Percentiles rank a stretch among this genome's conserved stretches.
Evolutionary conservation across 2,113 vertebrate genomes (phyloP).

Genomic region (Sus scrofa): DNA sequence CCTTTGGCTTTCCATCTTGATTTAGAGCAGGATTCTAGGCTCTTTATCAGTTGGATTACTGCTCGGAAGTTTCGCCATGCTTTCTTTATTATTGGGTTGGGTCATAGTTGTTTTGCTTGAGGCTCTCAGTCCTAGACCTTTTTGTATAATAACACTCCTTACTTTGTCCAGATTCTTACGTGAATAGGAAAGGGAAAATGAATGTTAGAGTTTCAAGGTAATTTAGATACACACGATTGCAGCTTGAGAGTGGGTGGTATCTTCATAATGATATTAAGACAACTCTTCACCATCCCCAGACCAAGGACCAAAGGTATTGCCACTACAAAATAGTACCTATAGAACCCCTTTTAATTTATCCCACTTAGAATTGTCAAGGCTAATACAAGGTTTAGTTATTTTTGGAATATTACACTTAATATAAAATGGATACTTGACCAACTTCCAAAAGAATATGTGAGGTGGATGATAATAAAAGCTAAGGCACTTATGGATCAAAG

Average conservation of each 20-base stretch:
- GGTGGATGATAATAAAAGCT: background rate
- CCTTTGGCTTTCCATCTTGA: background rate
- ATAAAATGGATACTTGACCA: conserved; percentile 10
- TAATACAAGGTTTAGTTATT: background rate
- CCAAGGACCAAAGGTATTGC: background rate
- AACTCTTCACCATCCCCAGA: background rate
- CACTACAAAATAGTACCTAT: background rate
- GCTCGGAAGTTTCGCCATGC: background rate
- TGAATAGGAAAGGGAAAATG: background rate
- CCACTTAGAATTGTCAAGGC: background rate
- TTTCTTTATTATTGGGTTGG: background rate
- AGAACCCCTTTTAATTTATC: background rate
- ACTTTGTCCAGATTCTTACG: background rate
- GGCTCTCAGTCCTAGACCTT: background rate
- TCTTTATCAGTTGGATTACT: background rate
- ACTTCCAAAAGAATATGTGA: background rate
- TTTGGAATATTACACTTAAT: background rate
- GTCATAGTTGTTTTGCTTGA: background rate
- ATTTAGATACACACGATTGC: background rate
- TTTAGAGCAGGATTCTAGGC: background rate
- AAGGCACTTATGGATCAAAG: background rate
- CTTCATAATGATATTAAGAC: background rate
- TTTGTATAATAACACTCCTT: background rate
- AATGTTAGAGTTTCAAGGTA: background rate
- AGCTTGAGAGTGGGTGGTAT: background rate